A percentile compares a stretch with the other conserved stretches of the same genome.
These are phyloP conservation scores for Dascillus cervinus DNA, from an alignment of 2,888 invertebrate genomes.

Conservation along the genomic window DNA sequence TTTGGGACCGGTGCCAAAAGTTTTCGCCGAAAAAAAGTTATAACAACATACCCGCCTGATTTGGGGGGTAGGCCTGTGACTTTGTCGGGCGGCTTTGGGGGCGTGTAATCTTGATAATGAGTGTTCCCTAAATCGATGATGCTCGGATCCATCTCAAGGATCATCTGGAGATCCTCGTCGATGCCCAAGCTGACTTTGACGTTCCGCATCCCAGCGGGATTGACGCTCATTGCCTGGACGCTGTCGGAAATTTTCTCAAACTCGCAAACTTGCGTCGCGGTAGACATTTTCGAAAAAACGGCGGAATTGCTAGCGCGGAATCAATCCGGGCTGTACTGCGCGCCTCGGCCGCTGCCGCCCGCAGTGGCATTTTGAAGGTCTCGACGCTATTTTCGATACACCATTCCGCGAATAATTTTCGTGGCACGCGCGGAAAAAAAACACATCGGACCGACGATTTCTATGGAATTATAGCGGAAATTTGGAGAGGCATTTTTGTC, in stretches of 20 bases:
- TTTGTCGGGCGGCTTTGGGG: conserved; percentile 10
- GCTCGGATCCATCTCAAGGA: conserved; percentile 54
- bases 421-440: conserved; percentile 7
- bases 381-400: conserved; percentile 21
- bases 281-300: conserved; percentile 8
- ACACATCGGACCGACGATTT: neutral
- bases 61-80: conserved; percentile 19
- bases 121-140: conserved; percentile 44
- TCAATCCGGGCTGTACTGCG: conserved; percentile 11
- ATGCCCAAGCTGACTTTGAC: conserved; percentile 47
- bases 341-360: conserved; percentile 12
- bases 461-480: conserved; percentile 3
- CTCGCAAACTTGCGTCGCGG: conserved; percentile 11
- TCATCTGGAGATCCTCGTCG: conserved; percentile 53
- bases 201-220: conserved; percentile 11
- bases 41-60: conserved; percentile 21
- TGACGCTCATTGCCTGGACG: conserved; percentile 7
- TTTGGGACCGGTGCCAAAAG: too few species aligned
- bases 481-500: conserved; percentile 8
- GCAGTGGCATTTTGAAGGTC: conserved; percentile 22
- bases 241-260: conserved; percentile 12
- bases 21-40: too few species aligned
- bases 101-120: conserved; percentile 13
- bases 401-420: conserved; percentile 22
- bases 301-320: too few species aligned